A percentile compares a stretch with the other conserved stretches of the same genome.
phyloP scores from a whole-genome alignment of 2,113 vertebrate species.

The Sapayoa aenigma region DNA sequence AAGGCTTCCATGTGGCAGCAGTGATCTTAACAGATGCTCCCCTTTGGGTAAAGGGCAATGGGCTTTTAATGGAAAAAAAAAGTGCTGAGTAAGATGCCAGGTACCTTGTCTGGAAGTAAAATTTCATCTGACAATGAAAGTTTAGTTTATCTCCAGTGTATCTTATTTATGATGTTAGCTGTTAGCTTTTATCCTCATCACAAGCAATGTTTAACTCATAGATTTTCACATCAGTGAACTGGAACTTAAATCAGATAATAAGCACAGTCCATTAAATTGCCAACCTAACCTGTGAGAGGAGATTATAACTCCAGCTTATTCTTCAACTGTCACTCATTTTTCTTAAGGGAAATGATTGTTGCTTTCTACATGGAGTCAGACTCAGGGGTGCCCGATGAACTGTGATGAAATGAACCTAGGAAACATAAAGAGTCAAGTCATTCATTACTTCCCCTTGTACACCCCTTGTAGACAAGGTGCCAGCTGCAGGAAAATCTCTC shows the following conservation, averaged over 20 bases:
- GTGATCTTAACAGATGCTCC: slow-evolving; percentile 15
- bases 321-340: slow-evolving; percentile 11
- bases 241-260: not conserved
- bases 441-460: slow-evolving; percentile 53
- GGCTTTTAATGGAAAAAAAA: slow-evolving; percentile 43
- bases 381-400: slow-evolving; percentile 1
- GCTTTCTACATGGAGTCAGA: slow-evolving; percentile 23
- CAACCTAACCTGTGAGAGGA: not conserved
- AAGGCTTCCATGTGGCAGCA: slow-evolving; percentile 40
- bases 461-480: slow-evolving; percentile 41
- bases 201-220: not conserved
- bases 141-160: not conserved
- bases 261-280: not conserved
- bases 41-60: slow-evolving; percentile 30
- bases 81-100: slow-evolving; percentile 15
- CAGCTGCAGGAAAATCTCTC: slow-evolving; percentile 61
- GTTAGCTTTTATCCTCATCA: not conserved
- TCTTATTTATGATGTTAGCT: not conserved
- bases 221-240: not conserved
- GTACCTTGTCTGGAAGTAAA: slow-evolving; percentile 2
- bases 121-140: slow-evolving; percentile 7
- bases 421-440: slow-evolving; percentile 54
- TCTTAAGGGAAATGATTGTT: not conserved
- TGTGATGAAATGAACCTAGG: slow-evolving; percentile 32
- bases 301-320: slow-evolving; percentile 4